Base-by-base conservation (phyloP, 2,797 vertebrate species). In the Artibeus lituratus region DNA sequence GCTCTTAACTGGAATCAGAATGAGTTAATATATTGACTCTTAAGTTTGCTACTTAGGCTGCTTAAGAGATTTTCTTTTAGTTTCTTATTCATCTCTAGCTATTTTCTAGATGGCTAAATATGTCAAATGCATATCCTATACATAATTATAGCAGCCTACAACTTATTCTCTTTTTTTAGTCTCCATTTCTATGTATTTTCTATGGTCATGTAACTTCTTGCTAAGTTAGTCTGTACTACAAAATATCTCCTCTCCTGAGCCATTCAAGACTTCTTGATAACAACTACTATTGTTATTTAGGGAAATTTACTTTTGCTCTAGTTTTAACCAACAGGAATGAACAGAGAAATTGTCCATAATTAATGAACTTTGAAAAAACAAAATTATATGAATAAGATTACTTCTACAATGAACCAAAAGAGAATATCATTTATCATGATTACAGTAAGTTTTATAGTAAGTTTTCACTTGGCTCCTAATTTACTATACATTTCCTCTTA, bases 321-420 rank as follows among this genome's bases (percentile, higher is more conserved):
- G 87, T 80, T 95, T 87, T 88, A 77, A 84, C 16, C 81, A 94
- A 44, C 47, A 65, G 8, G 42, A 37, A 89, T 55, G 8, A 10
- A 47, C 14, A 67, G 10, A 35, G 44, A 84, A 87, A 62, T 72
- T 73, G 35, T 21, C 10, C 7, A 44, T 55, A 85, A 77, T 90
- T n/a, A 62, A 35, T 26, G 24, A 72, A 53, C 24, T n/a, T 95
- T 5, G 59, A 67, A 49, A 91, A 87, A n/a, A 26, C 5, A 94
- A 24, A 96, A 92, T 81, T 77, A 26, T 74, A 84, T 37, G 11
- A 67, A 86, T 78, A 59, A 57, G 22, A 29, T 87, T 69, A 57
- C 7, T 39, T 89, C 78, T 84, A 85, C 26, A 37, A 87, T 94
- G 84, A 91, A 65, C 9, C 10, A 92, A 95, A 87, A 86, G 16